Conservation (phyloP, 2,797 vertebrate genomes). For the Columba guinea region DNA sequence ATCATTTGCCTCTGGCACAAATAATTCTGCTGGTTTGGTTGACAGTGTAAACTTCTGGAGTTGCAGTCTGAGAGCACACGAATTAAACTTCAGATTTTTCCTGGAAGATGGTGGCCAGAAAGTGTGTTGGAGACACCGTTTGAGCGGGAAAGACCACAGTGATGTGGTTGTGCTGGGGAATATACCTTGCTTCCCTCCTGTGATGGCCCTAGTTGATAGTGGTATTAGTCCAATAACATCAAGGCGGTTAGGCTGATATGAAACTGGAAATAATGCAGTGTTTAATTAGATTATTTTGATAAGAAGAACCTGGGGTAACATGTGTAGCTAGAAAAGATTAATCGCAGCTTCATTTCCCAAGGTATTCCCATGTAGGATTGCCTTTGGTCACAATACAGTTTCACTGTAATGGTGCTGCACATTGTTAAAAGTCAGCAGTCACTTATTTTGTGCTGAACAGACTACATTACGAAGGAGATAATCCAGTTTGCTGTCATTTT, state of each 20-base stretch:
- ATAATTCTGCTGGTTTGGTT: neutral
- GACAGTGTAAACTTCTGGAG: neutral
- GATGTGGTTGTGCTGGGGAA: neutral
- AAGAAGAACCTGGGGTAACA: conserved; percentile 6
- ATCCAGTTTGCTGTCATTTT: conserved; percentile 48
- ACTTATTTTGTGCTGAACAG: conserved; percentile 49
- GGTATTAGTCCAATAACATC: neutral
- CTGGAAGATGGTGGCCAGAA: neutral
- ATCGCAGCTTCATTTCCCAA: conserved; percentile 46
- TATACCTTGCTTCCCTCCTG: neutral
- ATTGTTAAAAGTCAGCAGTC: conserved; percentile 32
- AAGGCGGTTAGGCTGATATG: neutral
- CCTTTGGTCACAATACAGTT: conserved; percentile 18
- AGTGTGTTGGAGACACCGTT: neutral
- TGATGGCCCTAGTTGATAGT: neutral
- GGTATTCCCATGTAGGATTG: conserved; percentile 27
- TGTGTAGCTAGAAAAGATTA: conserved; percentile 30
- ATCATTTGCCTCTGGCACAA: neutral
- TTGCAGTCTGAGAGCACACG: neutral
- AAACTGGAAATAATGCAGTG: conserved; percentile 19
- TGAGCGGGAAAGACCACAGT: neutral
- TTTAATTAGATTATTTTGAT: conserved; percentile 45
- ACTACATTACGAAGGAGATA: conserved; percentile 44
- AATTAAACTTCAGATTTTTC: neutral
- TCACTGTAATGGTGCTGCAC: neutral